phyloP scores from a whole-genome alignment of 2,888 invertebrate species.

The Parnassius orleans region DNA sequence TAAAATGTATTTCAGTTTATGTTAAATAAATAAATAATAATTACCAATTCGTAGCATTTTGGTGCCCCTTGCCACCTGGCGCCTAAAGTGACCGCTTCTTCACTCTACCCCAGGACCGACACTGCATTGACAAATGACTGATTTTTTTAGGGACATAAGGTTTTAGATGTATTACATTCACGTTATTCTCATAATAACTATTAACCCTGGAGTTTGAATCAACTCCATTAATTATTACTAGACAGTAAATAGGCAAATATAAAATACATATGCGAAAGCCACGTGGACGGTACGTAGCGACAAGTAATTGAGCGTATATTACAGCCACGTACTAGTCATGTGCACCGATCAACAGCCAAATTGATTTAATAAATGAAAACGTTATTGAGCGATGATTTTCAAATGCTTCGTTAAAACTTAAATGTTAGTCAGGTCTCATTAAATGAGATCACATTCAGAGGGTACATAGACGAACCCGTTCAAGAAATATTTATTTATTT shows the following conservation, averaged over 20 bases:
- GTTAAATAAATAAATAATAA: too few species aligned
- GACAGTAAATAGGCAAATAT: background rate
- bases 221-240: slow-evolving; percentile 4
- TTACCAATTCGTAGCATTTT: too few species aligned
- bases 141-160: background rate
- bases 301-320: slow-evolving; percentile 12
- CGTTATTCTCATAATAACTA: background rate
- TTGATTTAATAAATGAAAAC: slow-evolving; percentile 20
- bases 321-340: slow-evolving; percentile 20
- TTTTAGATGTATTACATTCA: too few species aligned
- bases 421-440: slow-evolving; percentile 13
- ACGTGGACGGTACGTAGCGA: slow-evolving; percentile 1
- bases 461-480: background rate
- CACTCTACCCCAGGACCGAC: too few species aligned
- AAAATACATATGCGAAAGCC: background rate
- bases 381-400: slow-evolving; percentile 6
- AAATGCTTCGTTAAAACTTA: slow-evolving; percentile 5
- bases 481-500: background rate
- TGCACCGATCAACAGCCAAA: slow-evolving; percentile 19
- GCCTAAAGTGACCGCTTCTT: too few species aligned
- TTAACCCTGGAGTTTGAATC: slow-evolving; percentile 19
- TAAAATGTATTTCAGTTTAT: too few species aligned
- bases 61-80: too few species aligned
- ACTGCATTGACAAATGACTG: background rate
- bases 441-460: slow-evolving; percentile 26